These are phyloP conservation scores for Agonum fuliginosum DNA, from an alignment of 2,888 invertebrate genomes.

Conservation along the genomic window DNA sequence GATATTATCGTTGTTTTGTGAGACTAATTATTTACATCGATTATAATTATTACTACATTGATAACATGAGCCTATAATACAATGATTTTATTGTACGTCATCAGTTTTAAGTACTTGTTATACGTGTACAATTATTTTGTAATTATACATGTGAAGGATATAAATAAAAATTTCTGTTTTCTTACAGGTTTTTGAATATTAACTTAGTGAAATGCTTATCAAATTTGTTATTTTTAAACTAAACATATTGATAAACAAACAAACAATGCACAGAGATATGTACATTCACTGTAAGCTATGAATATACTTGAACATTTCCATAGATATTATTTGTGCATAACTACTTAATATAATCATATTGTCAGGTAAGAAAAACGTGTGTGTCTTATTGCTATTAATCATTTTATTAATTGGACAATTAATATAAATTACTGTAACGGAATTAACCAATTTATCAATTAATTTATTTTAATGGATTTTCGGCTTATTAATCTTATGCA, in stretches of 20 bases:
- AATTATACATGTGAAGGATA: background rate
- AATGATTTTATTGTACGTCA: conserved; percentile 2
- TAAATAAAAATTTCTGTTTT: background rate
- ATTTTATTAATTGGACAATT: background rate
- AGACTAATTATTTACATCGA: background rate
- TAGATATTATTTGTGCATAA: background rate
- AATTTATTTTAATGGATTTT: conserved; percentile 28
- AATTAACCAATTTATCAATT: background rate
- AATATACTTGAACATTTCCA: background rate
- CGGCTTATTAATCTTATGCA: too few relatives aligned
- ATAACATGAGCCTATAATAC: conserved; percentile 16
- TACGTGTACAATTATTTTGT: conserved; percentile 6
- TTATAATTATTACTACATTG: conserved; percentile 11
- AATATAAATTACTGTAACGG: background rate
- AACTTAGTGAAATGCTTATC: background rate
- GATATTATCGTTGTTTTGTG: background rate
- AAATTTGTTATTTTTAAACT: background rate
- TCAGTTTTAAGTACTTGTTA: conserved; percentile 1
- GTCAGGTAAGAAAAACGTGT: background rate
- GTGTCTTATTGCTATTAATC: background rate
- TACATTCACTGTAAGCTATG: background rate
- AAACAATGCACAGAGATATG: background rate
- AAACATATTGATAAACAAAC: background rate
- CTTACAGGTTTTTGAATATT: background rate
- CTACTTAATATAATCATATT: background rate